Base-by-base conservation (phyloP, 2,888 invertebrate species). In the Acanthosoma haemorrhoidale region DNA sequence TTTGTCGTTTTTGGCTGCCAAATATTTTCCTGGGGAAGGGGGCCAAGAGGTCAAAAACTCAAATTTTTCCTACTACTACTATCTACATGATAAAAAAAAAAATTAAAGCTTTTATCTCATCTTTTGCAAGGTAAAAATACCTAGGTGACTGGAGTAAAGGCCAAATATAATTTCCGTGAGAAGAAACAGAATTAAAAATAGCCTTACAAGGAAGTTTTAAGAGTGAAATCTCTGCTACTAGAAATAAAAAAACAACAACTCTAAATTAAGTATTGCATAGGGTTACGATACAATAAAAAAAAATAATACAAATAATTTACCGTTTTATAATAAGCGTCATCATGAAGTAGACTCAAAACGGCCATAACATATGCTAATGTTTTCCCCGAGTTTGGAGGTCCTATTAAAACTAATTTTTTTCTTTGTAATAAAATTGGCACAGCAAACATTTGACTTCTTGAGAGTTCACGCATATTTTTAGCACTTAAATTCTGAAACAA, bases 311-410 rank as follows among this genome's bases (percentile, higher is more conserved):
- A 5, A 34, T 32, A 21, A 70, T 15, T 76, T 73, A 80, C 80
- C 3, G 75, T 76, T 25, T 72, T 69, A 72, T 81, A 79, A 3
- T 73, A 71, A 13, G 78, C 77, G 32, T 78, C 78, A 76, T 86
- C 83, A 15, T 81, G 78, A 5, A 90, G 79, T 68, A 85, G 81
- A 61, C 86, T 85, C 64, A 87, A 83, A 3, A 92, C 79, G 0
- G 89, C 85, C 13, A 89, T 85, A 29, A 89, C 77, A 77, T 89
- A 91, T 0, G 88, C 87, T 76, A 87, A 79, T 0, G 91, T 89
- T 80, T 91, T 90, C 0, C 90, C 90, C 66, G 86, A 83, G 13
- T 80, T 79, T 0, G 80, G 77, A 0, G 85, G 82, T 71, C 87
- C 70, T 1, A 92, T 81, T 71, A 88, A 83, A 64, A 88, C 84